A percentile compares a stretch with the other conserved stretches of the same genome.
phyloP scores from a whole-genome alignment of 2,113 vertebrate genomes.

The Canis aureus region DNA sequence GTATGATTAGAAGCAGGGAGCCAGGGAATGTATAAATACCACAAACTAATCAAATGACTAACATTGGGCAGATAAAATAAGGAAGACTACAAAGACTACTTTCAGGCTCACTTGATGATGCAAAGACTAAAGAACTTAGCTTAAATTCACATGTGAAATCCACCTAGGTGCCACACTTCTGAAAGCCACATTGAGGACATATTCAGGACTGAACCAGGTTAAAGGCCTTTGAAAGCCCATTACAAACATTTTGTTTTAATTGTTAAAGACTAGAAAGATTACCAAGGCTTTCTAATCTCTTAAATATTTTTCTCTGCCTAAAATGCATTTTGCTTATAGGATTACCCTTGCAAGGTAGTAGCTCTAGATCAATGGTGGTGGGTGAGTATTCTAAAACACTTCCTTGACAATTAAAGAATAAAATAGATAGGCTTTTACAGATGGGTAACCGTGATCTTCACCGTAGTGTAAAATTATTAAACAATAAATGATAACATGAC shows the following conservation, averaged over 20 bases:
- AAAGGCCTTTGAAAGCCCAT: neutral
- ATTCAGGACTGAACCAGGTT: neutral
- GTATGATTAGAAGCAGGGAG: neutral
- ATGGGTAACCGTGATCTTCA: neutral
- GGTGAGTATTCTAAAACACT: neutral
- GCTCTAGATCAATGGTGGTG: neutral
- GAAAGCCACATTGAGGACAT: neutral
- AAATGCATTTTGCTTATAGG: neutral
- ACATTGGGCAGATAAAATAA: neutral
- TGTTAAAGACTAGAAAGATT: neutral
- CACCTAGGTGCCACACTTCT: neutral
- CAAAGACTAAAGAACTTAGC: neutral
- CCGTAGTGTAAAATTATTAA: neutral
- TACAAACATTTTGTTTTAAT: neutral
- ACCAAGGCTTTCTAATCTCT: neutral
- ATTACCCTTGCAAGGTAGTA: neutral
- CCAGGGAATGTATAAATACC: neutral
- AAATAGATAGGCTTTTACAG: neutral
- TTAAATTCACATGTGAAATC: neutral
- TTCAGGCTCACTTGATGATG: neutral
- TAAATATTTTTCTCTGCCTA: neutral
- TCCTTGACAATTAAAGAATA: neutral
- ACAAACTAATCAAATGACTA: constrained; percentile 5
- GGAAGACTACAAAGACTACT: neutral
- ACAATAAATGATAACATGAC: neutral